A percentile compares a stretch with the other conserved stretches of the same genome.
Conservation (phyloP, 1,140 invertebrate genomes). For the Cydia splendana region DNA sequence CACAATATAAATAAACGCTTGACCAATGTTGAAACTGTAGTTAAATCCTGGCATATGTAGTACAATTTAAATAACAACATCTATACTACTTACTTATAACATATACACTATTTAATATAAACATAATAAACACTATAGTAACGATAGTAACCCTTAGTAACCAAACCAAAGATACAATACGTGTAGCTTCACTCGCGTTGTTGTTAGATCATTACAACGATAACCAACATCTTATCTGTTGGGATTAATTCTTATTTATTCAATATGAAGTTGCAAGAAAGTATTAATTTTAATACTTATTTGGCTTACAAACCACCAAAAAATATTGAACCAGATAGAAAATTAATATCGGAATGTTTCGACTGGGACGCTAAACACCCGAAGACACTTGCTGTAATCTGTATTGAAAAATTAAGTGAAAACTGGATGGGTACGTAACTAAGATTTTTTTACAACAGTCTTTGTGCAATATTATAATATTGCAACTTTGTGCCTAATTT, state of each 20-base stretch:
- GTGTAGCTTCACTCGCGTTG: not conserved
- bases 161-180: too few species aligned
- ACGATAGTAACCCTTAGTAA: too few species aligned
- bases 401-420: constrained; percentile 69
- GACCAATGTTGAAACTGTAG: too few species aligned
- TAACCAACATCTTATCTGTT: not conserved
- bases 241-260: constrained; percentile 32
- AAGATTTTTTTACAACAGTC: constrained; percentile 24
- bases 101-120: too few species aligned
- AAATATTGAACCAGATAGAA: constrained; percentile 53
- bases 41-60: not conserved
- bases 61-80: too few species aligned
- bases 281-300: constrained; percentile 60
- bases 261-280: constrained; percentile 59
- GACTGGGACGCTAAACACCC: constrained; percentile 68
- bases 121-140: too few species aligned
- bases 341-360: constrained; percentile 67
- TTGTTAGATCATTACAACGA: constrained; percentile 32
- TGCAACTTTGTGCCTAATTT: constrained; percentile 35
- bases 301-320: constrained; percentile 60
- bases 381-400: constrained; percentile 61
- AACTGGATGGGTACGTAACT: constrained; percentile 67
- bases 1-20: not conserved
- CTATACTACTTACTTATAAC: too few species aligned
- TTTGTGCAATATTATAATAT: not conserved